Base-by-base conservation (phyloP, 2,113 vertebrate species). In the Platycercus adscitus region DNA sequence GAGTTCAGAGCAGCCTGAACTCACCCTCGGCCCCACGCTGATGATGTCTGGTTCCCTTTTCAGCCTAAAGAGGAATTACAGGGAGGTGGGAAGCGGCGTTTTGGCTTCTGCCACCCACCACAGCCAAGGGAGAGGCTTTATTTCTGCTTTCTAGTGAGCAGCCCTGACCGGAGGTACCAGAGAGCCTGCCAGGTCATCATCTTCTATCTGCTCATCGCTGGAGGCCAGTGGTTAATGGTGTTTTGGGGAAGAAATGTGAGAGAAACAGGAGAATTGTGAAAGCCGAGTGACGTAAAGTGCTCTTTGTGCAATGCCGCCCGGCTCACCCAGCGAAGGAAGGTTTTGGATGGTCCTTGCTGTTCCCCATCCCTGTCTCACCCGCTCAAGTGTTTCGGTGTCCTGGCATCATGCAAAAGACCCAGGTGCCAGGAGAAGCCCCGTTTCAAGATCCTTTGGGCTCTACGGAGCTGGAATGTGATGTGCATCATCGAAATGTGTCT, bases 401-500 rank as follows among this genome's bases (percentile, higher is more conserved):
- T 7, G 4, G 23, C 28, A 7, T 10, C 17, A 0, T 5, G 29
- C n/a, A 33, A 8, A 47, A 47, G 7, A 7, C 14, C 31, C 70
- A 0, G 1, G 6, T 16, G 0, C 21, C 1, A 6, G 7, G 39
- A 8, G 21, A 47, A 37, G 14, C 44, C 28, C 49, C 0, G 0
- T 16, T 85, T 33, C 2, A 6, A 26, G 68, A 24, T 7, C 1
- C 0, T 63, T 35, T 1, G 4, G 53, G 55, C 20, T 52, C 23
- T 44, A 0, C 1, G 2, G 84, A 43, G 80, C 47, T 13, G 85
- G 55, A 35, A 2, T 4, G 55, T 0, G 28, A 1, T 0, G 29
- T 0, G 9, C 8, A 0, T 9, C 68, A 0, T 6, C 49, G 21
- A 5, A 11, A 7, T 13, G 1, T 0, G 1, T 10, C 44, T 10